Base-by-base conservation (phyloP, 2,888 invertebrate genomes). In the Chirona hameri region DNA sequence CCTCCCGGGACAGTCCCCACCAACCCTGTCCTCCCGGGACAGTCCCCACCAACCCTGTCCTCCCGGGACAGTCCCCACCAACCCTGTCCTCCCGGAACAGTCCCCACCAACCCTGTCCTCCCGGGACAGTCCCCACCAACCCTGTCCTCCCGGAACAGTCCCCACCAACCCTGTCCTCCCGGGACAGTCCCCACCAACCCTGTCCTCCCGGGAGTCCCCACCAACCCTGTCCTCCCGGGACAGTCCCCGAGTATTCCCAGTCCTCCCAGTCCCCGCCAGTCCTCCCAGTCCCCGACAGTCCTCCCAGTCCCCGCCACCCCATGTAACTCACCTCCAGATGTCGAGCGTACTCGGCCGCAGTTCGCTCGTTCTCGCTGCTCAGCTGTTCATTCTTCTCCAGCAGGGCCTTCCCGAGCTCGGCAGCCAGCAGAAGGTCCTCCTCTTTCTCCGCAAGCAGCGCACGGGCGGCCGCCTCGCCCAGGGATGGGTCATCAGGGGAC, bases 401-500 rank as follows among this genome's bases (percentile, higher is more conserved):
- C 79, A 90, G 86, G 48, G 89, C 89, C 85, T 90, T 89, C 46
- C 90, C 90, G 15, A 90, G 86, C 85, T 90, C 89, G 4, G 89
- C 90, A 12, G 90, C 89, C 79, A 90, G 86, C 81, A 89, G 87
- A 39, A 90, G 87, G 85, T 90, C 89, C 83, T 87, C 86, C 83
- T 90, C 89, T 85, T 89, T 89, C 85, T 89, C 88, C 24, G 87
- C 88, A 81, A 90, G 89, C 87, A 95, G 93, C 81, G 93, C 91
- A 92, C 93, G 93, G 21, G 95, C 91, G 87, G 95, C 95, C 72
- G 85, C 85, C 76, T 85, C 85, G 15, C 81, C 83, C 81, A 10
- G 24, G 10, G 39, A 1, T 24, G 21, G 21, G 46, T 76, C 76
- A 46, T 4, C 46, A 39, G 52, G 52, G 1, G 52, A 52, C 52